Base-by-base conservation (phyloP, 64 coral and sea anemone species). In the Trachythela sp. region DNA sequence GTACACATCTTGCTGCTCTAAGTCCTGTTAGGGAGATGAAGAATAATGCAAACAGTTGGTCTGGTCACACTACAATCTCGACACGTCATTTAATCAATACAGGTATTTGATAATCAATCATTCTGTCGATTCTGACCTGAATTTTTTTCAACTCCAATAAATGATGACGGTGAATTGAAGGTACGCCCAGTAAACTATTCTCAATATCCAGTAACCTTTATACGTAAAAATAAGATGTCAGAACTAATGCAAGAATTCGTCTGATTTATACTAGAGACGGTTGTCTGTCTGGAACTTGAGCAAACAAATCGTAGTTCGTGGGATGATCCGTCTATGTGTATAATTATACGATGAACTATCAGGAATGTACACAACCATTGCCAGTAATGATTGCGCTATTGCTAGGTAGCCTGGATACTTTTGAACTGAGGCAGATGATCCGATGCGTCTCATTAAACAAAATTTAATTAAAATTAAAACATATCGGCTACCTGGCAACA, bases 101-200 rank as follows among this genome's bases (percentile, higher is more conserved):
- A 11, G 42, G 11, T 45, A 45, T 45, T 45, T 4, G 4, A 45
- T 45, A 45, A 45, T 45, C 42, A 45, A 45, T 45, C 42, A 45
- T 45, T 11, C 27, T 89, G 14, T 8, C 96, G n/a, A 71, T 77
- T 41, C 27, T 89, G 14, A 18, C 96, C 93, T 94, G 93, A 87
- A 99, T 89, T 89, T 94, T 99, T 60, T 94, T 99, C 90, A 92
- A 67, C 13, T 93, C 93, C 39, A 99, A 89, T 89, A 90, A 99
- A 48, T 93, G 89, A 67, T 93, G 88, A 89, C 96, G 92, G 89
- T 94, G 89, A 89, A 99, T 87, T 50, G 96, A 89, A 33, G 93
- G 93, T 41, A 99, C 49, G 68, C 96, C 96, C 39, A 99, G 29
- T 27, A 99, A 84, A 34, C 91, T 89, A 93, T 88, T 95, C 83